These are phyloP conservation scores for Danaus melanippus DNA, from an alignment of 1,140 invertebrate genomes.

Conservation along the genomic window DNA sequence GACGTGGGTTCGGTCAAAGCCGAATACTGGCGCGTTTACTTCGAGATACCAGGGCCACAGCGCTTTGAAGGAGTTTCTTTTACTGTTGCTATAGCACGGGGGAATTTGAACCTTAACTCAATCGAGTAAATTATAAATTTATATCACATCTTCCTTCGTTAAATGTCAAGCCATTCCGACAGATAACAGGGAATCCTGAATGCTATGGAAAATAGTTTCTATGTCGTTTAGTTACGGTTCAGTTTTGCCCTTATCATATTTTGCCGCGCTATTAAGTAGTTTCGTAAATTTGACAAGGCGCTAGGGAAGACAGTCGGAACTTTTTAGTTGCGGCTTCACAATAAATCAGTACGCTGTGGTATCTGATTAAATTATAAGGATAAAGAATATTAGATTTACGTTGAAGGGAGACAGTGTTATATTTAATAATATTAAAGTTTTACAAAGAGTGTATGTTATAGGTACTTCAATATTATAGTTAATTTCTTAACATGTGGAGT, in stretches of 20 bases:
- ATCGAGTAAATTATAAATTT: constrained; percentile 17
- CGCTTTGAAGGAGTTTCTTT: constrained; percentile 60
- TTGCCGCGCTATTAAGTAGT: constrained; percentile 46
- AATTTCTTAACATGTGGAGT: too few relatives aligned
- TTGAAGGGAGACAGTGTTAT: too few relatives aligned
- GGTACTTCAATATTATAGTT: too few relatives aligned
- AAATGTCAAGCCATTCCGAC: constrained; percentile 48
- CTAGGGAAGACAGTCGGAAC: constrained; percentile 48
- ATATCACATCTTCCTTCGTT: constrained; percentile 12
- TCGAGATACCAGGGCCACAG: constrained; percentile 65
- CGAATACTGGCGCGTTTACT: constrained; percentile 67
- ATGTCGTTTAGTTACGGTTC: constrained; percentile 16
- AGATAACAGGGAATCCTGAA: constrained; percentile 36
- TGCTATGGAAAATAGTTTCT: constrained; percentile 30
- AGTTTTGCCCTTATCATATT: constrained; percentile 19
- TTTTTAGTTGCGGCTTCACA: constrained; percentile 39
- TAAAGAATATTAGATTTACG: too few relatives aligned
- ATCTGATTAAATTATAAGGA: too few relatives aligned
- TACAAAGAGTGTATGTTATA: too few relatives aligned
- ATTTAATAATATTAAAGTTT: too few relatives aligned
- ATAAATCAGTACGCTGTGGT: constrained; percentile 28
- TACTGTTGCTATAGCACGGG: constrained; percentile 3
- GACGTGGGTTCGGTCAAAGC: constrained; percentile 47
- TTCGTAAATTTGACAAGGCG: constrained; percentile 62
- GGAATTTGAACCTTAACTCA: constrained; percentile 26